Conservation (phyloP, 1,140 invertebrate genomes). For the Ptiloglossa arizonensis region DNA sequence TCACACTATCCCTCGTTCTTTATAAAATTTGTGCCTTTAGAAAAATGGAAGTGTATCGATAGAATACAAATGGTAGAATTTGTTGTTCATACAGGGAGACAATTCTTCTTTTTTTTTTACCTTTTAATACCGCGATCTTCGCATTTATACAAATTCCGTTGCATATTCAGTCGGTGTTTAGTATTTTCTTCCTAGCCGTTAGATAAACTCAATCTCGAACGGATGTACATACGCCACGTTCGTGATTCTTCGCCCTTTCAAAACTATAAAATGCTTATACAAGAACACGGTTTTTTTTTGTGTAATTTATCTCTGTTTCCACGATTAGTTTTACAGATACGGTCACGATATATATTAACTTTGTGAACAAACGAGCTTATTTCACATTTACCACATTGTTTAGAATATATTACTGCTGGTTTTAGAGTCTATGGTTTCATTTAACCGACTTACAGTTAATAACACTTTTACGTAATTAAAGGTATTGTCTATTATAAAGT, state of each 20-base stretch:
- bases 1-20: constrained; percentile 41
- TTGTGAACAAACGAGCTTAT: constrained; percentile 61
- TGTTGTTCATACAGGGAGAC: constrained; percentile 49
- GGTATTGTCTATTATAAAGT: constrained; percentile 78
- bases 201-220: constrained; percentile 38
- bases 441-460: constrained; percentile 57
- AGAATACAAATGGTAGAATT: constrained; percentile 63
- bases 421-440: constrained; percentile 58
- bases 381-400: constrained; percentile 59
- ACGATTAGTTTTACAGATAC: constrained; percentile 47
- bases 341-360: constrained; percentile 56
- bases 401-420: constrained; percentile 56
- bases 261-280: constrained; percentile 36
- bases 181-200: constrained; percentile 12
- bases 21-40: constrained; percentile 69
- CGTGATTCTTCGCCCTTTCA: constrained; percentile 3
- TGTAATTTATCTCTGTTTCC: constrained; percentile 48
- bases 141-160: constrained; percentile 51
- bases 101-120: constrained; percentile 41
- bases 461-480: constrained; percentile 63
- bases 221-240: not conserved
- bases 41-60: constrained; percentile 63
- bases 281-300: constrained; percentile 36
- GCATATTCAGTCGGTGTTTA: constrained; percentile 19
- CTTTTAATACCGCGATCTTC: constrained; percentile 34